phyloP scores from a whole-genome alignment of 2,888 invertebrate species.

The Gastracanthus pulcherrimus region DNA sequence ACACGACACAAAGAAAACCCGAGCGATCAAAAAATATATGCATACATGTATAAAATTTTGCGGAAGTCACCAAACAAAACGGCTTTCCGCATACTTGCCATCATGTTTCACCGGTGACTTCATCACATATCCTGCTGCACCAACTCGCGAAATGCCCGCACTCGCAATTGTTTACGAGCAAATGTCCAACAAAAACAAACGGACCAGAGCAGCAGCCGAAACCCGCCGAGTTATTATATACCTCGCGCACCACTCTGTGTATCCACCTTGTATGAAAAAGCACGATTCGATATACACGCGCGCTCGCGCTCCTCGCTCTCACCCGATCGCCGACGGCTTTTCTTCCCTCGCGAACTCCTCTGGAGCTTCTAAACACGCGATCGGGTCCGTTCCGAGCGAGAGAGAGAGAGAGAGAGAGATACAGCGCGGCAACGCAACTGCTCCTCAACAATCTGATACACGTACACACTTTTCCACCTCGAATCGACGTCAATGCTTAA shows the following conservation, averaged over 20 bases:
- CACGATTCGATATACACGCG: too few relatives aligned
- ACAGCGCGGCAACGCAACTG: too few relatives aligned
- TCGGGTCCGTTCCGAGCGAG: too few relatives aligned
- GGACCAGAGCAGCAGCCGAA: background rate
- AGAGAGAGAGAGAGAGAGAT: too few relatives aligned
- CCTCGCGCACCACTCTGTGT: background rate
- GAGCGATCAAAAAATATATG: background rate
- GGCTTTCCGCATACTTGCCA: conserved; percentile 52
- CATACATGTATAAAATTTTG: background rate
- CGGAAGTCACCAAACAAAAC: background rate
- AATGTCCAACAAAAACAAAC: background rate
- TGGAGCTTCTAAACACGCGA: too few relatives aligned
- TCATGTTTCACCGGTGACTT: conserved; percentile 55
- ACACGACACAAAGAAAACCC: background rate
- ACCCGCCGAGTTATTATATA: too few relatives aligned
- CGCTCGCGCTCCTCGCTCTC: background rate
- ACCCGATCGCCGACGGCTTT: background rate
- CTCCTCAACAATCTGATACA: too few relatives aligned
- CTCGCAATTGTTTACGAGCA: conserved; percentile 21
- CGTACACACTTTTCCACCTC: too few relatives aligned
- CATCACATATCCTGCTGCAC: conserved; percentile 56
- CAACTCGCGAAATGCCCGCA: conserved; percentile 24
- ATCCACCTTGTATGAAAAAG: too few relatives aligned
- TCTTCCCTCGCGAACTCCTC: too few relatives aligned
- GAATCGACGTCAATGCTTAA: too few relatives aligned